Base-by-base conservation (phyloP, 2,113 vertebrate species). In the Scolopax mira region DNA sequence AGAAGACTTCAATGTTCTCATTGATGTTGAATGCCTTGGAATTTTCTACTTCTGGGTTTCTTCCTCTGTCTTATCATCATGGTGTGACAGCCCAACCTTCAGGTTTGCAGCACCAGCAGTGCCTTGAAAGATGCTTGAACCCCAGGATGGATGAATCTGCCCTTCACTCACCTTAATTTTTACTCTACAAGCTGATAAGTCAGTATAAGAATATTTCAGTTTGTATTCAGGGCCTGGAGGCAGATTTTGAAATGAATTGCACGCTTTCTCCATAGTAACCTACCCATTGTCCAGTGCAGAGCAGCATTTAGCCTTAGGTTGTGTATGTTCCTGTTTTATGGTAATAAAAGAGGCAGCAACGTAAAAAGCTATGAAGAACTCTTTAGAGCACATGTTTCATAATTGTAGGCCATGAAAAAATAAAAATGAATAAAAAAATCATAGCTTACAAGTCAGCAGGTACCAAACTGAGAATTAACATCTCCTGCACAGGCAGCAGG, bases 221-320 rank as follows among this genome's bases (percentile, higher is more conserved):
- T 84, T 92, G 44, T 65, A 18, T 57, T 80, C n/a, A 65, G 65
- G n/a, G 81, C 88, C 83, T 65, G 33, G 28, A 90, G 85, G 65
- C 81, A 86, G 42, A 60, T 94, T 94, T 78, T 75, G 61, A 96
- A 92, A 86, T 88, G 51, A 94, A 52, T 52, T 92, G 37, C 75
- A 48, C 3, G 24, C 41, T 90, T 93, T 93, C 90, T 92, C 79
- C 67, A 41, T 37, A 78, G 61, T 84, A 90, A 84, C 60, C 61
- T 83, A 81, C 18, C 72, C 52, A 64, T 78, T 71, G 94, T 90
- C 88, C 85, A 61, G 58, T 7, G 15, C 88, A 72, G 79, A 88
- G 65, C 73, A 88, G 72, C 37, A 33, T 84, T 92, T 96, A 86
- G 64, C 92, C 75, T 90, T 79, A 81, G 90, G 93, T 90, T 93